Percentiles rank a stretch among this genome's conserved stretches.
These are phyloP conservation scores for Cairina moschata DNA, from an alignment of 2,113 vertebrate genomes.

Conservation along the genomic window DNA sequence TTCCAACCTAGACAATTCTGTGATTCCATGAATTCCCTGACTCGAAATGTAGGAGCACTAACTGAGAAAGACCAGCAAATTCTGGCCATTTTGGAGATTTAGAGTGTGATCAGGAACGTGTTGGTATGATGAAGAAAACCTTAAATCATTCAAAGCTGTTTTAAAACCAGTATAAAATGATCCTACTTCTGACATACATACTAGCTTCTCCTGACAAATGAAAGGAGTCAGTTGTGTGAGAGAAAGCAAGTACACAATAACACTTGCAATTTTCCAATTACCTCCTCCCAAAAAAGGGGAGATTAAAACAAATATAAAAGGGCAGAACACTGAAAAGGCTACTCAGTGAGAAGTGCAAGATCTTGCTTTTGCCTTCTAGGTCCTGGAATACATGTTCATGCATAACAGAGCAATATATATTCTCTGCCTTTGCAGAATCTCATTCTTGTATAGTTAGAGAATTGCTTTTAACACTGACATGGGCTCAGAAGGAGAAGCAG, in stretches of 20 bases:
- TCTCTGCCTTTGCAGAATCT: not conserved
- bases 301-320: not conserved
- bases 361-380: not conserved
- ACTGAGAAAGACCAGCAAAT: not conserved
- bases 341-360: not conserved
- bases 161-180: not conserved
- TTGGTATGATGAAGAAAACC: not conserved
- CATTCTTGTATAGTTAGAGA: not conserved
- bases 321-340: not conserved
- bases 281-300: not conserved
- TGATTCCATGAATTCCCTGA: not conserved
- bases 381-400: not conserved
- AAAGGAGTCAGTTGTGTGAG: not conserved
- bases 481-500: not conserved
- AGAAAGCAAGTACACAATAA: not conserved
- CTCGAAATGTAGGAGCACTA: not conserved
- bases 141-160: not conserved
- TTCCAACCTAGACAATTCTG: too few relatives aligned
- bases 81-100: not conserved
- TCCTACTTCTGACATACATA: not conserved
- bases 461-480: not conserved
- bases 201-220: not conserved
- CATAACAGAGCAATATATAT: not conserved
- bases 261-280: not conserved
- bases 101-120: not conserved